These are phyloP conservation scores for Ylistrum balloti DNA, from an alignment of 1,140 invertebrate species.

Conservation along the genomic window DNA sequence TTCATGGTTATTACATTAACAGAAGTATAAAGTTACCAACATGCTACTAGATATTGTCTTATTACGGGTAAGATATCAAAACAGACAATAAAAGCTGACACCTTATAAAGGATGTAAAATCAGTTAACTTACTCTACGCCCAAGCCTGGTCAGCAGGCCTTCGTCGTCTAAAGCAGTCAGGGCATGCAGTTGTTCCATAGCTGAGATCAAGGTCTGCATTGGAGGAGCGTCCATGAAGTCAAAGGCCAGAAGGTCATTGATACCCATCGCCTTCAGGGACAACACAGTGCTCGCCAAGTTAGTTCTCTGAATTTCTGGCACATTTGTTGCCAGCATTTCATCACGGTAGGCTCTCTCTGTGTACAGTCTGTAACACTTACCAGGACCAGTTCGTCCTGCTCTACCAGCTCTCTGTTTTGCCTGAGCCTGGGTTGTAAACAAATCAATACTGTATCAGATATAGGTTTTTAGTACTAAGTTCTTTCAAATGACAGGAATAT, in stretches of 20 bases:
- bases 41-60: too few species aligned
- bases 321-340: constrained; percentile 99
- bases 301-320: constrained; percentile 99
- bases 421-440: constrained; percentile 90
- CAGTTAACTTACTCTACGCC: constrained; percentile 88
- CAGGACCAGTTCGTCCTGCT: constrained; percentile 98
- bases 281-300: constrained; percentile 98
- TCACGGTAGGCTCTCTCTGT: constrained; percentile 99
- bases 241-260: constrained; percentile 99
- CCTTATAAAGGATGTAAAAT: too few species aligned
- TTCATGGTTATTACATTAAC: too few species aligned
- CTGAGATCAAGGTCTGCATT: constrained; percentile 95
- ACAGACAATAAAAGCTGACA: too few species aligned
- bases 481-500: too few species aligned
- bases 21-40: too few species aligned
- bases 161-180: constrained; percentile 98
- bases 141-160: constrained; percentile 95
- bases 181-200: constrained; percentile 97
- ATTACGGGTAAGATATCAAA: too few species aligned
- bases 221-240: constrained; percentile 99
- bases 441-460: too few species aligned
- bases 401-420: constrained; percentile 98
- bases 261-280: constrained; percentile 99
- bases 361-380: constrained; percentile 98
- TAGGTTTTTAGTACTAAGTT: too few species aligned